Percentiles rank a stretch among this genome's conserved stretches.
Conservation (phyloP, 2,888 invertebrate genomes). For the Melinaea marsaeus region DNA sequence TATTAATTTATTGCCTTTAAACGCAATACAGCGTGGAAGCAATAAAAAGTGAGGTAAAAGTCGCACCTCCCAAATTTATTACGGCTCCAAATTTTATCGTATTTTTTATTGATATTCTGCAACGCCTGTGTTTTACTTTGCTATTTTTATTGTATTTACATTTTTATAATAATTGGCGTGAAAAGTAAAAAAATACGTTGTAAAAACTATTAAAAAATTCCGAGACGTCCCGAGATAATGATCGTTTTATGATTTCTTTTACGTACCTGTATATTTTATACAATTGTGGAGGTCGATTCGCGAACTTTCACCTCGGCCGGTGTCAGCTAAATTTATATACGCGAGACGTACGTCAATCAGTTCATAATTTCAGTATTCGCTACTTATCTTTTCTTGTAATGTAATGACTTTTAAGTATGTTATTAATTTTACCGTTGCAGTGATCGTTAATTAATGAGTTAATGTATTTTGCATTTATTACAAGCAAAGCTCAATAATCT, state of each 20-base stretch:
- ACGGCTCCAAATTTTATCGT: conserved; percentile 12
- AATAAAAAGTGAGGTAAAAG: conserved; percentile 18
- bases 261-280: no score
- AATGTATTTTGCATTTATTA: conserved; percentile 27
- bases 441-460: conserved; percentile 36
- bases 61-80: conserved; percentile 23
- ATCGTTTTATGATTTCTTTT: no score
- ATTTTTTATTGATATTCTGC: conserved; percentile 10
- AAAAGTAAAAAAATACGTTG: no score
- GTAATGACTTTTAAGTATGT: conserved; percentile 34
- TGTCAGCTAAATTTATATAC: conserved; percentile 16
- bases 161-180: no score
- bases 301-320: conserved; percentile 6
- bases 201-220: no score
- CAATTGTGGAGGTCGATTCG: not conserved
- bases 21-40: not conserved
- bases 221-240: no score
- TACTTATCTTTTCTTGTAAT: conserved; percentile 20
- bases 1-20: conserved; percentile 19
- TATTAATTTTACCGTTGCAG: conserved; percentile 34
- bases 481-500: conserved; percentile 9
- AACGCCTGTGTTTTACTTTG: not conserved
- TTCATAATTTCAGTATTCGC: conserved; percentile 8
- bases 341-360: conserved; percentile 22
- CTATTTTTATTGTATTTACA: no score